Base-by-base conservation (phyloP, 2,888 invertebrate species). In the Amaurobius ferox region DNA sequence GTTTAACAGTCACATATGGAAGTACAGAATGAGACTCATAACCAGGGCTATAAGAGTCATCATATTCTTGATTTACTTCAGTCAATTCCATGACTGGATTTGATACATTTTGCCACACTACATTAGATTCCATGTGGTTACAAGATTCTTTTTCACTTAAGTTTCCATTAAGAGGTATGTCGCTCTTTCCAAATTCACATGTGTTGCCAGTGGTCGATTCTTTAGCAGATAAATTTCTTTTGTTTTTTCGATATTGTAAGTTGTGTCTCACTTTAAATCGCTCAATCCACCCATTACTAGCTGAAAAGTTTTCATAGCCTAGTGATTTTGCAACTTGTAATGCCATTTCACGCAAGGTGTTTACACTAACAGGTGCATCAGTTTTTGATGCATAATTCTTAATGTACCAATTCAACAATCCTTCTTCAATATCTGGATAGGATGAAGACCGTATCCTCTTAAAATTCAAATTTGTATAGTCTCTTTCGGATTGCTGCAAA, bases 221-320 rank as follows among this genome's bases (percentile, higher is more conserved):
- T 35, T 35, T 11, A 35, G 35, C 35, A 35, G 35, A 35, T n/a
- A n/a, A n/a, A 6, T 62, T 66, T 13, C 30, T 30, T 30, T 30
- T 66, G 29, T 66, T 29, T 30, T 16, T 9, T n/a, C 66, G 66
- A 61, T 13, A 26, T 26, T 35, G 13, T 6, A 66, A 16, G 19
- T 66, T 66, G 30, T 66, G 66, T 13, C 66, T 29, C 16, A 30
- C 32, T 66, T 30, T 66, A 30, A 66, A 66, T 13, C 66, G 16
- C n/a, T 66, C 66, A 66, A 66, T 66, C 66, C 66, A 66, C 23
- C 66, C 66, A 9, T 66, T 66, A 16, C 66, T 66, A n/a, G 66
- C 30, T 16, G 29, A 30, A n/a, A 66, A 66, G 16, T 16, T 30
- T n/a, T 28, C 30, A 11, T 28, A 16, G 9, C 66, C 66, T 1